Conservation (phyloP, 2,113 vertebrate genomes). For the Rafetus swinhoei region DNA sequence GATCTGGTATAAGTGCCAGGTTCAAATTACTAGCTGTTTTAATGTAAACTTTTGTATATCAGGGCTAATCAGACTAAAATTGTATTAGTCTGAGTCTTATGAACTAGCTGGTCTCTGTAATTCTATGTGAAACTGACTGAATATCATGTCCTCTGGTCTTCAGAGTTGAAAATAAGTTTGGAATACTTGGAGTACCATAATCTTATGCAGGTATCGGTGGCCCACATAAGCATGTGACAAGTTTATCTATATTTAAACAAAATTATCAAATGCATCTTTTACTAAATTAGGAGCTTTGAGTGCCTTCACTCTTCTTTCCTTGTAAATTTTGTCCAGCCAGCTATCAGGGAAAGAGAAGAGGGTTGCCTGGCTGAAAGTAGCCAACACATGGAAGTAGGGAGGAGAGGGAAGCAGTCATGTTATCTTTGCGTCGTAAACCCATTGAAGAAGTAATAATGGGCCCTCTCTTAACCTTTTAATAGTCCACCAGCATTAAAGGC, state of each 20-base stretch:
- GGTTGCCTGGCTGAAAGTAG: background rate
- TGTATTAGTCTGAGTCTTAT: background rate
- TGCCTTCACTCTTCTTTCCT: background rate
- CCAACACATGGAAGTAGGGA: background rate
- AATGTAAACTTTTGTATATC: background rate
- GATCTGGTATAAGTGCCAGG: background rate
- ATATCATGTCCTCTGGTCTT: rapidly evolving
- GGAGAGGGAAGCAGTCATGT: background rate
- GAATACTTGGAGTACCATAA: rapidly evolving
- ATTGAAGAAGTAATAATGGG: constrained; percentile 10
- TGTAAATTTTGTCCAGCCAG: background rate
- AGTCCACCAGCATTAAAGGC: constrained; percentile 22
- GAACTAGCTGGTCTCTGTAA: background rate
- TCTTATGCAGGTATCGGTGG: background rate
- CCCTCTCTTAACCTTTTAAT: constrained; percentile 32
- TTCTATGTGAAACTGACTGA: background rate
- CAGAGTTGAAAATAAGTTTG: background rate
- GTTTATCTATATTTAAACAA: background rate
- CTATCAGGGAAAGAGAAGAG: background rate
- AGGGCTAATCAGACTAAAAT: background rate
- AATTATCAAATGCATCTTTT: background rate
- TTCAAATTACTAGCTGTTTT: background rate
- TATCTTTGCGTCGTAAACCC: background rate
- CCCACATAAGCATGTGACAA: rapidly evolving
- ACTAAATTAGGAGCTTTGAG: background rate